Evolutionary conservation across 2,888 invertebrate genomes (phyloP).

Genomic region (Chymomyza amoena): DNA sequence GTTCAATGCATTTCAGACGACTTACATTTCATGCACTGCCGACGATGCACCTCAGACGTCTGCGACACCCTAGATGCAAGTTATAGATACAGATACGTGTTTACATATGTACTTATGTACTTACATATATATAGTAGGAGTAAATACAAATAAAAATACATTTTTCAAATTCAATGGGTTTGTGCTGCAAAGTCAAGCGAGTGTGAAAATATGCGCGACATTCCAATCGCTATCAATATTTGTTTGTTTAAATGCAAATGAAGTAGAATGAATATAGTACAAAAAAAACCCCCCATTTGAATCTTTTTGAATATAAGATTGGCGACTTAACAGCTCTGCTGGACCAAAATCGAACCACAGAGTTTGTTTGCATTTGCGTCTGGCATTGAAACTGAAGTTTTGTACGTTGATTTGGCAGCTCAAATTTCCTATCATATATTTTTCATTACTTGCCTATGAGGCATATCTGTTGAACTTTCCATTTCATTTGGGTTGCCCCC

Average conservation of each 20-base stretch:
- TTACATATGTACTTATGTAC: not conserved
- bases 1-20: conserved; percentile 55
- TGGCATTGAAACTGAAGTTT: conserved; percentile 5
- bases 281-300: not conserved
- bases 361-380: not conserved
- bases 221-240: not conserved
- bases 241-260: conserved; percentile 9
- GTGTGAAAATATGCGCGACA: not conserved
- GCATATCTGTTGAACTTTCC: conserved; percentile 23
- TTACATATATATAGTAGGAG: no score
- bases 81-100: not conserved
- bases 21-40: not conserved
- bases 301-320: not conserved
- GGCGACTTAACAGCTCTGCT: not conserved
- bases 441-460: not conserved
- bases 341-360: not conserved
- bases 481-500: conserved; percentile 12
- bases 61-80: not conserved
- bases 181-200: not conserved
- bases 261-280: not conserved
- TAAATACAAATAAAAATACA: conserved; percentile 63
- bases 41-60: not conserved
- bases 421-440: not conserved
- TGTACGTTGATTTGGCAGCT: conserved; percentile 8
- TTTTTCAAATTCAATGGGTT: conserved; percentile 28